phyloP scores from a whole-genome alignment of 2,888 invertebrate species.

The Cheilosia variabilis region DNA sequence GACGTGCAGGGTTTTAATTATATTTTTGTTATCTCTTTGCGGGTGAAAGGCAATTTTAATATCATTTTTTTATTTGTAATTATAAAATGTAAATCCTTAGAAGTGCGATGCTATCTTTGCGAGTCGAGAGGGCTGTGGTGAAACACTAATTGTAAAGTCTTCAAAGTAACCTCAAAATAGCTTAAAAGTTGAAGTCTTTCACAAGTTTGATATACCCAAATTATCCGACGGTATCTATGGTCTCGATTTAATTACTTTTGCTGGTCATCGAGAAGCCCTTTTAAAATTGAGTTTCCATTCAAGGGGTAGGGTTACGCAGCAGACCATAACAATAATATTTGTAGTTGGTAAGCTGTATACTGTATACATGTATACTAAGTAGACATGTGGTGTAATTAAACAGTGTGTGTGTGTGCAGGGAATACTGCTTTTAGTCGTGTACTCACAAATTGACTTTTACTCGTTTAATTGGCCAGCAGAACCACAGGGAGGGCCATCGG shows the following conservation, averaged over 20 bases:
- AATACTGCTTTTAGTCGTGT: neutral
- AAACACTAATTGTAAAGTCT: neutral
- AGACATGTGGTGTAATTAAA: neutral
- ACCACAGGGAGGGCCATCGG: too few species aligned
- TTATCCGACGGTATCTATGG: neutral
- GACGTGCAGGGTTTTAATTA: constrained; percentile 33
- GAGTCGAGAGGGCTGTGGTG: neutral
- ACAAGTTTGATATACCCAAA: neutral
- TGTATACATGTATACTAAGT: too few species aligned
- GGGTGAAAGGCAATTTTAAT: neutral
- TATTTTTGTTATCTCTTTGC: constrained; percentile 1
- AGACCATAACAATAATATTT: neutral
- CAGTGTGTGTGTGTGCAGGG: neutral
- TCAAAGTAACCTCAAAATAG: neutral
- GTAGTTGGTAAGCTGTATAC: neutral
- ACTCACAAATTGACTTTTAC: neutral
- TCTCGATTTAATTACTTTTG: neutral
- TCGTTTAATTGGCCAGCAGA: too few species aligned
- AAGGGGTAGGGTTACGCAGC: neutral
- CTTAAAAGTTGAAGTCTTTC: neutral
- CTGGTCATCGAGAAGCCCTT: neutral
- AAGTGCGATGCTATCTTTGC: neutral
- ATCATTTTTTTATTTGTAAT: constrained; percentile 21
- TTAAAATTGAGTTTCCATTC: neutral
- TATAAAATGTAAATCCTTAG: constrained; percentile 25